Base-by-base conservation (phyloP, 2,113 vertebrate genomes). In the Alces alces region DNA sequence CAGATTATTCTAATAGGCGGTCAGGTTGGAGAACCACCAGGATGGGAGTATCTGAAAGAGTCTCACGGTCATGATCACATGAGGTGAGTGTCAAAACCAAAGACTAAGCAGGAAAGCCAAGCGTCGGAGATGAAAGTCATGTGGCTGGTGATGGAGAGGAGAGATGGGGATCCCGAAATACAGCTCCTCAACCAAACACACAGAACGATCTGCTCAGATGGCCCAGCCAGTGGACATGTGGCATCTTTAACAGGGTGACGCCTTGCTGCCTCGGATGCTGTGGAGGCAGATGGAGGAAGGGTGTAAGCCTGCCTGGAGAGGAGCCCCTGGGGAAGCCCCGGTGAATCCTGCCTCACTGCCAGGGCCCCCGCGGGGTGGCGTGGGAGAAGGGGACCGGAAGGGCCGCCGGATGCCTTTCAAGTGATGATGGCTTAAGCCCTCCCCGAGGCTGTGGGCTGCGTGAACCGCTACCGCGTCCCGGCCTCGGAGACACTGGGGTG, bases 361-460 rank as follows among this genome's bases (percentile, higher is more conserved):
- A 27, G 27, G 5, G 17, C 36, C 36, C 17, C 7, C 19, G 19
- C 6, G 15, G n/a, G 2, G 50, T 0, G 0, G 11, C 10, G 10
- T 17, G 4, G 30, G n/a, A 39, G 50, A n/a, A 36, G 61, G 1
- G 19, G n/a, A 25, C 66, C 6, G 2, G 43, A 11, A 61, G 55
- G 16, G 14, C 36, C 16, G 13, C 6, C 3, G 33, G 5, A 6
- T 8, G 9, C 47, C 50, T 80, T 52, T 70, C 23, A 33, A 39
- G 45, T 15, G 39, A 55, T 2, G 2, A 17, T 1, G 39, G 17
- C 28, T n/a, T 33, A 8, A 8, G 30, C 7, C 43, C 47, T 50
- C 28, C 66, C n/a, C 2, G 15, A 28, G 88, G 39, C 28, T 27
- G 54, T 0, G 30, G 1, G 25, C 43, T 82, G 6, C 30, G 39